Evolutionary conservation across 2,113 vertebrate genomes (phyloP), one percentile per base, ranked within the genome.

Genomic region (Prolemur simus): DNA sequence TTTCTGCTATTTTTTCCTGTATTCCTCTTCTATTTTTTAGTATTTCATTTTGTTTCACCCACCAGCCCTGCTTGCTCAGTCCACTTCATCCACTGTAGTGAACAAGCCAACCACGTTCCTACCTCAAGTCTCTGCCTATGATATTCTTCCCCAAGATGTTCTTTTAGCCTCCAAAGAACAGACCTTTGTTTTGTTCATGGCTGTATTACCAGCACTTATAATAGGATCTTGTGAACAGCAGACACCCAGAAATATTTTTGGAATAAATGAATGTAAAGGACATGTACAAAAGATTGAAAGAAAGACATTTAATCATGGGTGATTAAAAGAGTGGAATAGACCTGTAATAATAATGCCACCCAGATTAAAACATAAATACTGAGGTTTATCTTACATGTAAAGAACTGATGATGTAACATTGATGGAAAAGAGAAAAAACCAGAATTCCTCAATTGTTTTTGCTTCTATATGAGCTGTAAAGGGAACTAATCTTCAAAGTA

Each of bases 361-460:
- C 37, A 63, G 2, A 74, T 94, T 91, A n/a, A 88, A 93, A 92
- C 7, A n/a, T 14, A 84, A 94, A 87, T 47, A 89, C 0, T n/a
- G 49, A 90, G 25, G 6, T 54, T 66, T 90, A 74, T 89, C 71
- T 87, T 85, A 64, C 73, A 94, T 87, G n/a, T 82, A 87, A 95
- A 90, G 14, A 37, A 84, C 37, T 60, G 45, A n/a, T 83, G 21
- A 25, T 42, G 34, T 54, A 56, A 80, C 52, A 45, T 60, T 42
- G 39, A 77, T 83, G 82, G 82, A 87, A 73, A 29, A n/a, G 42
- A 47, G 68, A 17, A 29, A 34, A 47, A 54, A 52, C 58, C 9
- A 56, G 4, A 91, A 69, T 29, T 42, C 39, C 23, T 93, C n/a
- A 73, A 1, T 64, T 94, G 34, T 74, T 52, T 94, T 81, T 86